Percentiles rank a stretch among this genome's conserved stretches.
Conservation (phyloP, 2,113 vertebrate species). For the Tragelaphus imberbis region DNA sequence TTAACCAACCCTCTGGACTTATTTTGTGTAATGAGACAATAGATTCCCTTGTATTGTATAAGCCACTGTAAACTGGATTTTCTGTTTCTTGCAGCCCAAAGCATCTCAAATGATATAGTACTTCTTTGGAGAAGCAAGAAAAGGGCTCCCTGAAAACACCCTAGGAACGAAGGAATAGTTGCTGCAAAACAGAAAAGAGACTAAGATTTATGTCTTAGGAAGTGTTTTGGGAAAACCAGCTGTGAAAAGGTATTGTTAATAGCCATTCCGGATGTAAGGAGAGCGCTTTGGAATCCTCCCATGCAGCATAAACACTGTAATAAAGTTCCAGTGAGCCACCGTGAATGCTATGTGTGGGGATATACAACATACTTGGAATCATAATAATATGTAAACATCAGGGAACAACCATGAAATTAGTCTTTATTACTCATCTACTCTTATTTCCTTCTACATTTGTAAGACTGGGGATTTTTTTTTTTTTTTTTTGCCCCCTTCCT, state of each 20-base stretch:
- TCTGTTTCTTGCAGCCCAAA: conserved; percentile 8
- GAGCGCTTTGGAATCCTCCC: conserved; percentile 38
- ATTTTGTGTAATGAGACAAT: neutral
- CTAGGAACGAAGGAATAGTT: neutral
- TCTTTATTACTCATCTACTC: conserved; percentile 45
- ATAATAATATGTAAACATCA: conserved; percentile 48
- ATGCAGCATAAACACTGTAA: conserved; percentile 23
- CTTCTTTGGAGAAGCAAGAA: neutral
- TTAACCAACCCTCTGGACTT: neutral
- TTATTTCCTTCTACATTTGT: conserved; percentile 35
- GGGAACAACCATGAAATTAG: conserved; percentile 43
- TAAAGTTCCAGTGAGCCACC: conserved; percentile 43
- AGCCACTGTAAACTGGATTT: conserved; percentile 29
- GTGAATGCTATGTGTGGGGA: conserved; percentile 44
- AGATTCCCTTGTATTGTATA: neutral
- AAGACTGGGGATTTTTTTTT: neutral
- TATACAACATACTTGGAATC: conserved; percentile 30
- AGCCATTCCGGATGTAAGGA: conserved; percentile 14
- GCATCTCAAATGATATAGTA: neutral
- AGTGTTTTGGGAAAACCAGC: conserved; percentile 27
- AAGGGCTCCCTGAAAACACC: neutral
- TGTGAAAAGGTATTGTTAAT: conserved; percentile 50
- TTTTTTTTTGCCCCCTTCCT: neutral
- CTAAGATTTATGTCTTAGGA: conserved; percentile 22
- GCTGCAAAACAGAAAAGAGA: neutral